These are phyloP conservation scores for Galaxea fascicularis DNA, from an alignment of 92 coral and sea anemone species.

Conservation along the genomic window DNA sequence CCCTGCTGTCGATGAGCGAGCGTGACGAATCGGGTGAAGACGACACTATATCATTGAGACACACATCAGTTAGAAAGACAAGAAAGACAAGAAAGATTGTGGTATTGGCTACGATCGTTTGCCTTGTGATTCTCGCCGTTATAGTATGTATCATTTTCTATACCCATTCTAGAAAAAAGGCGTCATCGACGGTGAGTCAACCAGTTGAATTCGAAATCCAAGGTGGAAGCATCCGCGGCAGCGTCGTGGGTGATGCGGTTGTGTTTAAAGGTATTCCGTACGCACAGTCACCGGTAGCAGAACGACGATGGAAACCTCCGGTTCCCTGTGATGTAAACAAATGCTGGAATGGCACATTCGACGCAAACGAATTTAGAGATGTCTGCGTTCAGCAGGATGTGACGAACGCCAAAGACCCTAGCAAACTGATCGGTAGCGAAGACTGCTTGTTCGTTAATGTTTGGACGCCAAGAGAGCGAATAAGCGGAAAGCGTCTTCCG, in stretches of 20 bases:
- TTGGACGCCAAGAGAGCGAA: slow-evolving; percentile 55
- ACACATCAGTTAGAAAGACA: neutral
- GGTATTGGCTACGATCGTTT: neutral
- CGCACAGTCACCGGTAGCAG: slow-evolving; percentile 49
- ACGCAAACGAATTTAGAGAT: slow-evolving; percentile 67
- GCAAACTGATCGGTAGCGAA: slow-evolving; percentile 64
- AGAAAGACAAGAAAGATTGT: neutral
- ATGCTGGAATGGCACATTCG: slow-evolving; percentile 77
- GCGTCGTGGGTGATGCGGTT: slow-evolving; percentile 36
- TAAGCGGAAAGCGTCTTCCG: slow-evolving; percentile 50
- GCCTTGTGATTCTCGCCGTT: neutral
- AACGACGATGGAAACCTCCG: slow-evolving; percentile 70
- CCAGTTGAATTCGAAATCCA: slow-evolving; percentile 28
- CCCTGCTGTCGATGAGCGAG: slow-evolving; percentile 8
- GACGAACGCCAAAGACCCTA: neutral
- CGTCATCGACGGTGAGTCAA: slow-evolving; percentile 10
- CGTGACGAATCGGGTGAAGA: slow-evolving; percentile 8
- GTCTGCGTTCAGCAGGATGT: slow-evolving; percentile 68
- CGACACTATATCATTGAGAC: neutral
- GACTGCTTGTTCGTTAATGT: slow-evolving; percentile 80
- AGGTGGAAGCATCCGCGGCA: slow-evolving; percentile 64
- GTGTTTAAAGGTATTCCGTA: slow-evolving; percentile 82
- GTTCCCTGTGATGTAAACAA: slow-evolving; percentile 47
- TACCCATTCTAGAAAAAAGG: neutral
- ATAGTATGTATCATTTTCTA: neutral